Percentiles rank a stretch among this genome's conserved stretches.
Evolutionary conservation across 2,888 invertebrate genomes (phyloP).

Genomic region (Tetranychus truncatus): DNA sequence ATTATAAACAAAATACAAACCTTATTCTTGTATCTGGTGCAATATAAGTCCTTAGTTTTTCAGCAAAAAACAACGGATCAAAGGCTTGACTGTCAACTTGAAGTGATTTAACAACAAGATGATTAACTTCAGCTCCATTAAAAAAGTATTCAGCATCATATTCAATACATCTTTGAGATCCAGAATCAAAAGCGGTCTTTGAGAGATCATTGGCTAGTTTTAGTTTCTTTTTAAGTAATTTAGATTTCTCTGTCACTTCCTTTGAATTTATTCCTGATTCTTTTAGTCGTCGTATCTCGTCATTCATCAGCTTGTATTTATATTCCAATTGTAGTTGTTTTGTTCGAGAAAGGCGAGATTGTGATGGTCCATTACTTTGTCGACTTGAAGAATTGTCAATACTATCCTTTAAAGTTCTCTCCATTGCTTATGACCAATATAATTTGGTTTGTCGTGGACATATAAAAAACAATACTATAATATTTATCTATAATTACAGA

Average conservation of each 20-base stretch:
- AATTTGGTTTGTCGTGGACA: too few species aligned
- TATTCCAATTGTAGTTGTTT: background rate
- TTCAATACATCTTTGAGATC: background rate
- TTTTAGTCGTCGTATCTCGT: background rate
- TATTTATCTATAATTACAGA: too few species aligned
- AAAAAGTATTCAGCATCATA: background rate
- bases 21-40: background rate
- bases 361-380: background rate
- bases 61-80: background rate
- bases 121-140: background rate
- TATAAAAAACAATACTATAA: too few species aligned
- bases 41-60: background rate
- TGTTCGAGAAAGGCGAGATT: background rate
- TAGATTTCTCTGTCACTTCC: background rate
- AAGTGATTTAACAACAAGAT: constrained; percentile 1
- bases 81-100: background rate
- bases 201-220: background rate
- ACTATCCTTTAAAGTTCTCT: background rate
- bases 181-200: background rate
- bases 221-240: background rate
- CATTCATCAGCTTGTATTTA: background rate
- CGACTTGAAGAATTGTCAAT: background rate
- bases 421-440: background rate
- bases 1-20: background rate
- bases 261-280: background rate